These are phyloP conservation scores for Onychostoma macrolepis DNA, from an alignment of 2,113 vertebrate genomes.

Conservation along the genomic window DNA sequence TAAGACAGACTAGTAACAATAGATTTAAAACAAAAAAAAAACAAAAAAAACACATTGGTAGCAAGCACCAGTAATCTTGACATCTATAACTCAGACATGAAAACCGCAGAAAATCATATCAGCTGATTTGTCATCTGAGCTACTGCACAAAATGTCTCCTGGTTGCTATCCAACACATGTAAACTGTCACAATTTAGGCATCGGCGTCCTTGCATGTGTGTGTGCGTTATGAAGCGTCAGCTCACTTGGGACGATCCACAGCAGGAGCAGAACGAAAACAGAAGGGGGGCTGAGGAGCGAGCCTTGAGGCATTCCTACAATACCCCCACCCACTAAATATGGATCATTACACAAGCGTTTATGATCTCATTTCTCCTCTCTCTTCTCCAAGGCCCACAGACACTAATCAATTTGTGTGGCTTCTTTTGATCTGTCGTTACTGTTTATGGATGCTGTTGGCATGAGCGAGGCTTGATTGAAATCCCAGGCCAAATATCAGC, in stretches of 20 bases:
- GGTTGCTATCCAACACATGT: background rate
- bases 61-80: background rate
- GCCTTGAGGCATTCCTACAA: constrained; percentile 38
- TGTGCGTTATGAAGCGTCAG: background rate
- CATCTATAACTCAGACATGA: background rate
- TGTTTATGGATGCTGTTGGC: constrained; percentile 40
- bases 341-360: constrained; percentile 52
- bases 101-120: background rate
- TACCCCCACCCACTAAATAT: constrained; percentile 45
- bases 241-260: background rate
- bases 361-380: constrained; percentile 34
- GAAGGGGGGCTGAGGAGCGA: constrained; percentile 39
- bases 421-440: constrained; percentile 39
- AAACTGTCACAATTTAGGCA: background rate
- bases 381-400: constrained; percentile 31
- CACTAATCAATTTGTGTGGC: constrained; percentile 43
- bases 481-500: constrained; percentile 18
- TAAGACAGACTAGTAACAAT: background rate
- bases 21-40: background rate
- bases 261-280: constrained; percentile 28
- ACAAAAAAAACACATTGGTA: background rate
- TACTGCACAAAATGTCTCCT: background rate
- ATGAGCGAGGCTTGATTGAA: background rate
- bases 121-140: background rate
- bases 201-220: background rate